A percentile compares a stretch with the other conserved stretches of the same genome.
Evolutionary conservation across 2,797 vertebrate species (phyloP).

Genomic region (Notolabrus celidotus): DNA sequence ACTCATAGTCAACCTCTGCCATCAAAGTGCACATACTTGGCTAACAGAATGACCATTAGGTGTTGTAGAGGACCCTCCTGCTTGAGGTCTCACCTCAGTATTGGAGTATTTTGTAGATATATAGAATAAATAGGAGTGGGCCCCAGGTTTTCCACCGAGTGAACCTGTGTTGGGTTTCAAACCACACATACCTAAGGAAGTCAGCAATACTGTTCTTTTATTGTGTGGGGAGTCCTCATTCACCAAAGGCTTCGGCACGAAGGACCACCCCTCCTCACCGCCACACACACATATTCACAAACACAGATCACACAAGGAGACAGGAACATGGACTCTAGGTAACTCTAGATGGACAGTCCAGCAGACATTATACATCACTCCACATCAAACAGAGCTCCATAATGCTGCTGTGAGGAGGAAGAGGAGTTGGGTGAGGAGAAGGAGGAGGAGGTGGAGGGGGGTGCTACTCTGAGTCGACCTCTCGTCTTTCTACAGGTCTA

Average conservation of each 20-base stretch:
- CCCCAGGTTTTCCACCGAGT: constrained; percentile 71
- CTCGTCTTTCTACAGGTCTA: constrained; percentile 40
- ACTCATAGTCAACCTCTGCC: constrained; percentile 40
- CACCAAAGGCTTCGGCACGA: constrained; percentile 69
- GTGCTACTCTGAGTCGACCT: constrained; percentile 38
- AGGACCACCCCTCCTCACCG: constrained; percentile 42
- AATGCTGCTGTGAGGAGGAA: constrained; percentile 55
- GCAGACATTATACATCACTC: constrained; percentile 74
- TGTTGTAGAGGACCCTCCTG: constrained; percentile 26
- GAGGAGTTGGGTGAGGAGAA: constrained; percentile 5
- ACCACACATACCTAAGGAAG: constrained; percentile 82
- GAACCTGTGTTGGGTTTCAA: constrained; percentile 84
- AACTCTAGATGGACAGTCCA: constrained; percentile 72
- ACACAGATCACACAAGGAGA: constrained; percentile 45
- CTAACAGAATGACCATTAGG: constrained; percentile 48
- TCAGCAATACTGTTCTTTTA: constrained; percentile 81
- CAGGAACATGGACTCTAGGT: constrained; percentile 39
- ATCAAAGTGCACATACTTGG: constrained; percentile 15
- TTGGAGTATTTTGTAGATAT: constrained; percentile 72
- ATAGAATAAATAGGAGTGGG: constrained; percentile 74
- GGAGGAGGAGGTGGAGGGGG: constrained; percentile 21
- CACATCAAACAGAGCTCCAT: constrained; percentile 74
- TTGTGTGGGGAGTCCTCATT: constrained; percentile 77
- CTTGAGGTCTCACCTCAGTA: constrained; percentile 49
- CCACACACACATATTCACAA: constrained; percentile 18